phyloP scores from a whole-genome alignment of 2,888 invertebrate genomes.

The Sphaerophoria taeniata region DNA sequence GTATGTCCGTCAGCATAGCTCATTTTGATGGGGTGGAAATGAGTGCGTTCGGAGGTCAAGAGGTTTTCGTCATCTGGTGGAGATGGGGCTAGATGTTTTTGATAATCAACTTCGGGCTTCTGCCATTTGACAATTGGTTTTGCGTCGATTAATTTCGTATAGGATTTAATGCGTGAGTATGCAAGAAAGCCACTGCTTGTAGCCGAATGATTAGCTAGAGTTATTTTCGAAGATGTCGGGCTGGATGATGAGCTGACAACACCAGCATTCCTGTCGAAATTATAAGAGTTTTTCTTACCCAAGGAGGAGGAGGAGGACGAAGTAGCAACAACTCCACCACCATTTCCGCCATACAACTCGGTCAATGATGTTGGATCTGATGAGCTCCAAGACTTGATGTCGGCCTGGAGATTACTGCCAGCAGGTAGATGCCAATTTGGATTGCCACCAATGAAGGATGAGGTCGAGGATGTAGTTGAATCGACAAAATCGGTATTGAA shows the following conservation, averaged over 20 bases:
- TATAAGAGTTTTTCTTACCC: slow-evolving; percentile 67
- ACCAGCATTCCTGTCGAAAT: slow-evolving; percentile 64
- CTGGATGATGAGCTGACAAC: slow-evolving; percentile 8
- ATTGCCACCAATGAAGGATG: slow-evolving; percentile 70
- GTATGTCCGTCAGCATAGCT: slow-evolving; percentile 88
- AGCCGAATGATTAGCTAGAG: slow-evolving; percentile 78
- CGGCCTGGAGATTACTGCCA: slow-evolving; percentile 75
- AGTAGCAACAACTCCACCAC: slow-evolving; percentile 36
- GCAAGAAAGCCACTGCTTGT: slow-evolving; percentile 78
- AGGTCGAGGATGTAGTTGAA: slow-evolving; percentile 67
- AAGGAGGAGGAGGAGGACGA: slow-evolving; percentile 32
- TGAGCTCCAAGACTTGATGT: slow-evolving; percentile 76
- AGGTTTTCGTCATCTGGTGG: slow-evolving; percentile 85
- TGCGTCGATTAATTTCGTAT: slow-evolving; percentile 56
- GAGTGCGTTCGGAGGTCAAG: slow-evolving; percentile 90
- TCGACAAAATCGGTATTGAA: slow-evolving; percentile 60
- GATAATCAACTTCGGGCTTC: slow-evolving; percentile 65
- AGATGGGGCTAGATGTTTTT: slow-evolving; percentile 24
- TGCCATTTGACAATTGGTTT: slow-evolving; percentile 46
- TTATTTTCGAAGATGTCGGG: slow-evolving; percentile 65
- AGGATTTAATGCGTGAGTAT: slow-evolving; percentile 77
- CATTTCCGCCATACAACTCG: slow-evolving; percentile 75
- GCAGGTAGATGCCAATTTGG: slow-evolving; percentile 76
- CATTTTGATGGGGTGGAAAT: slow-evolving; percentile 91
- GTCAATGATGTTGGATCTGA: slow-evolving; percentile 77